Percentiles rank a stretch among this genome's conserved stretches.
phyloP scores from a whole-genome alignment of 2,888 invertebrate genomes.

The Chaetogeoica ovagalla region DNA sequence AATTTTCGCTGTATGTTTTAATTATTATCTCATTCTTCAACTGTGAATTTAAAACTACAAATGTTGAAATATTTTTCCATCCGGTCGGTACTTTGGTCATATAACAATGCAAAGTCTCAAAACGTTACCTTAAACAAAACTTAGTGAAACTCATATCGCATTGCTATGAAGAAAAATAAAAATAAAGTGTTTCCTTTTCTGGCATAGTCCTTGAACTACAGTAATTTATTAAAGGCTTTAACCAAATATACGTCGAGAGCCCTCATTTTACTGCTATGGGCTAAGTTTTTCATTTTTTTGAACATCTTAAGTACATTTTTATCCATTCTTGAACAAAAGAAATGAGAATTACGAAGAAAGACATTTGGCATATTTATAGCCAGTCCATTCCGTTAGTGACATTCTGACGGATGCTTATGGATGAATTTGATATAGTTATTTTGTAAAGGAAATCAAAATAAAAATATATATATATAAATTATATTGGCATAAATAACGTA shows the following conservation, averaged over 20 bases:
- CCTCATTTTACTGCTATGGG: not conserved
- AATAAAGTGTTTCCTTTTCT: not conserved
- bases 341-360: not conserved
- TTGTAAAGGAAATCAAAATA: not conserved
- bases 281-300: constrained; percentile 4
- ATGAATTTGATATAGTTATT: constrained; percentile 8
- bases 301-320: constrained; percentile 7
- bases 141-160: constrained; percentile 4
- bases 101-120: not conserved
- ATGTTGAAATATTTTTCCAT: not conserved
- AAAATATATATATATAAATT: not conserved
- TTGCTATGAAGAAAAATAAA: not conserved
- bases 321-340: not conserved
- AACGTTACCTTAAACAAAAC: constrained; percentile 30
- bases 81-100: not conserved
- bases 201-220: not conserved
- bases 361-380: constrained; percentile 13
- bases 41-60: constrained; percentile 1
- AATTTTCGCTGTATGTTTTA: not conserved
- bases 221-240: constrained; percentile 42
- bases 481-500: not conserved
- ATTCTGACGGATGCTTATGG: not conserved
- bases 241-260: constrained; percentile 40
- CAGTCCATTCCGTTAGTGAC: not conserved
- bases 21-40: not conserved